phyloP scores from a whole-genome alignment of 2,888 invertebrate species.

The Orchesella flavescens region DNA sequence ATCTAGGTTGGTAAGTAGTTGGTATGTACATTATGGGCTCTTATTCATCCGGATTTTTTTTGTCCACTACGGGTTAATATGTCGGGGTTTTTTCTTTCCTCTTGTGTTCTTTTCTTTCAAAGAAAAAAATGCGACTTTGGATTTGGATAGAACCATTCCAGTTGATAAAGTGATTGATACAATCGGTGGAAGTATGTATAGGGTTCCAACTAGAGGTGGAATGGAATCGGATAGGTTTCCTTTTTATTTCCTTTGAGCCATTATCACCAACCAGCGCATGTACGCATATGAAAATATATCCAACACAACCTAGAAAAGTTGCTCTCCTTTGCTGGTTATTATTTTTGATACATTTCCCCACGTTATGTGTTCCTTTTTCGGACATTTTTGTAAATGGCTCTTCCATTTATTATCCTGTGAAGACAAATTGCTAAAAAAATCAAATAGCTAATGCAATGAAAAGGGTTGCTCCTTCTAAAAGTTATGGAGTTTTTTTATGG shows the following conservation, averaged over 20 bases:
- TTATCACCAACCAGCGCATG: background rate
- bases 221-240: background rate
- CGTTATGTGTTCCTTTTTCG: background rate
- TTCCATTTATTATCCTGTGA: conserved; percentile 4
- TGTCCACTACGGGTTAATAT: too few species aligned
- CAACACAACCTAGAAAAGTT: background rate
- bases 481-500: too few species aligned
- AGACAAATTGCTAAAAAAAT: background rate
- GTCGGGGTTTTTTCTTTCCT: too few species aligned
- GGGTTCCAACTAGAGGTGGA: background rate
- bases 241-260: background rate
- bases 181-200: background rate
- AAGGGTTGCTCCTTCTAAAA: too few species aligned
- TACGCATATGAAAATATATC: background rate
- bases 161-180: conserved; percentile 12
- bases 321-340: background rate
- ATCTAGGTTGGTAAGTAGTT: too few species aligned
- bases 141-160: background rate
- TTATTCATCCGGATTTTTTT: too few species aligned
- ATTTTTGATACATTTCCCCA: conserved; percentile 1
- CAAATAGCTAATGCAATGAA: too few species aligned
- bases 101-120: too few species aligned
- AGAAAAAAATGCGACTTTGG: too few species aligned
- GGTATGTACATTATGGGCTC: too few species aligned
- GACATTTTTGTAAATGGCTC: conserved; percentile 7